These are phyloP conservation scores for Hystrix brachyura DNA, from an alignment of 2,113 vertebrate species.

Conservation along the genomic window DNA sequence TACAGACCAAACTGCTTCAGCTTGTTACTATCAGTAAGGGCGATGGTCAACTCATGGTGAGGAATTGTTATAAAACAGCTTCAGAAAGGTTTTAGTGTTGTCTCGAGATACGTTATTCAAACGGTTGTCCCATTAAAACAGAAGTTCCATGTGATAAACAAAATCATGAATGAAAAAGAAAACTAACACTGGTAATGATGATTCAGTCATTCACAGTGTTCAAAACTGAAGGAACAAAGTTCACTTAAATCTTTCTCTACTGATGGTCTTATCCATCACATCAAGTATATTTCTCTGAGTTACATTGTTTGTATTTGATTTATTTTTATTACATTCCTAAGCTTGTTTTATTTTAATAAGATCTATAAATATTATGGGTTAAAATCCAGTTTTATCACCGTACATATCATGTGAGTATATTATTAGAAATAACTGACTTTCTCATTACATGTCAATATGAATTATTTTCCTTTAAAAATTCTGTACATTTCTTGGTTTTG, in stretches of 20 bases:
- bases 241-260: not conserved
- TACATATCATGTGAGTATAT: not conserved
- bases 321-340: conserved; percentile 42
- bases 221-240: conserved; percentile 43
- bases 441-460: not conserved
- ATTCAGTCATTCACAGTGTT: not conserved
- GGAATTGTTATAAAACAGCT: not conserved
- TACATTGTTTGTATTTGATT: not conserved
- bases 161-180: not conserved
- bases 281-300: not conserved
- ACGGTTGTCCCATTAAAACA: not conserved
- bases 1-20: too few species aligned
- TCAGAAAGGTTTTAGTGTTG: not conserved
- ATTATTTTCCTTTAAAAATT: conserved; percentile 54
- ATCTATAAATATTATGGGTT: not conserved
- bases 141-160: not conserved
- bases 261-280: not conserved
- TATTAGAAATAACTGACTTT: conserved; percentile 21
- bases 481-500: not conserved
- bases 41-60: not conserved
- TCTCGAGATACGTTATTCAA: not conserved
- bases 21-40: not conserved
- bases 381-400: not conserved
- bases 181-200: not conserved
- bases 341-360: conserved; percentile 39